These are phyloP conservation scores for Eristalinus sepulchralis DNA, from an alignment of 2,888 invertebrate genomes.

Conservation along the genomic window DNA sequence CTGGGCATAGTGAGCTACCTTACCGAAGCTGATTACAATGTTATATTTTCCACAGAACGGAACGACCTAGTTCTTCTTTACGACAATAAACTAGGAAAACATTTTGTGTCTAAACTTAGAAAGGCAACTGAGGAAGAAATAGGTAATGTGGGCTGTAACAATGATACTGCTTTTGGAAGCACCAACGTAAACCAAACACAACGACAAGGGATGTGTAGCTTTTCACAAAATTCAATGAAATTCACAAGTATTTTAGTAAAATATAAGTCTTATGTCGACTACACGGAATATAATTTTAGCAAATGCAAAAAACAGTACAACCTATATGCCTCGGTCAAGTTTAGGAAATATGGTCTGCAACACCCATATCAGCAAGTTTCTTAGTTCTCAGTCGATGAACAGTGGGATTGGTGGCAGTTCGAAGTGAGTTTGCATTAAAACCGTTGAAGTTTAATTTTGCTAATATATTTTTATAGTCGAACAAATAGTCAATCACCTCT, in stretches of 20 bases:
- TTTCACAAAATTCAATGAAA: conserved; percentile 76
- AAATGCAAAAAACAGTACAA: conserved; percentile 74
- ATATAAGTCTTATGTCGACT: background rate
- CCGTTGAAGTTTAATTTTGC: background rate
- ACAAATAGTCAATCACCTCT: conserved; percentile 77
- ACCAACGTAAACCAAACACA: conserved; percentile 73
- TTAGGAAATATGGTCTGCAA: conserved; percentile 73
- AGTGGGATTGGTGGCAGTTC: conserved; percentile 76
- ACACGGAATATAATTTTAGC: conserved; percentile 62
- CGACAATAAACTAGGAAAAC: conserved; percentile 88
- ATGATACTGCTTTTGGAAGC: conserved; percentile 77
- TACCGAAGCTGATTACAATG: conserved; percentile 84
- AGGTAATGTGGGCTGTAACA: conserved; percentile 83
- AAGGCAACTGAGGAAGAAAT: conserved; percentile 89
- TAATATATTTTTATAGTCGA: conserved; percentile 74
- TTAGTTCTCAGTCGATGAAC: conserved; percentile 76
- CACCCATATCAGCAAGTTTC: conserved; percentile 75
- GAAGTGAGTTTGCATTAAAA: conserved; percentile 74
- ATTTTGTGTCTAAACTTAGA: conserved; percentile 91
- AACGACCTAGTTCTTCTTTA: conserved; percentile 92
- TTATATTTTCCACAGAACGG: conserved; percentile 88
- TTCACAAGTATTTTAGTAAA: conserved; percentile 72
- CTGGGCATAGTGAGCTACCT: conserved; percentile 83
- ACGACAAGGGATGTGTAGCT: conserved; percentile 73
- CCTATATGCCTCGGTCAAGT: conserved; percentile 75